Percentiles rank a stretch among this genome's conserved stretches.
These are phyloP conservation scores for Molorchus minor DNA, from an alignment of 2,888 invertebrate species.

Conservation along the genomic window DNA sequence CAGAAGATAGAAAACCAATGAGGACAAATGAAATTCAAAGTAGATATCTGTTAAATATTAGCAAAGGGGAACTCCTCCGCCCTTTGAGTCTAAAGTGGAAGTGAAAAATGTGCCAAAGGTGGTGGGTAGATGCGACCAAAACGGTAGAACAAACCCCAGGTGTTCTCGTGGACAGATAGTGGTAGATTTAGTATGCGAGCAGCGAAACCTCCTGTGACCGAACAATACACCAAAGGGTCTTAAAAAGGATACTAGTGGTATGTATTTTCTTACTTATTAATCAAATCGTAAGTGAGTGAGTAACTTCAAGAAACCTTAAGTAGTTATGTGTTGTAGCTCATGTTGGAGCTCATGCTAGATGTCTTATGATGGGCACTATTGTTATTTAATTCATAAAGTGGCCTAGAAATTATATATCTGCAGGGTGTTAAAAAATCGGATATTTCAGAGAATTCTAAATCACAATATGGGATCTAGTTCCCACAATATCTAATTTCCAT, in stretches of 20 bases:
- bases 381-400: neutral
- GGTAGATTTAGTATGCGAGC: constrained; percentile 73
- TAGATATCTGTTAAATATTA: constrained; percentile 58
- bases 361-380: neutral
- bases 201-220: constrained; percentile 60
- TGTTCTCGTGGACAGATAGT: constrained; percentile 69
- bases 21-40: constrained; percentile 60
- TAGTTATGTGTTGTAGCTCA: neutral
- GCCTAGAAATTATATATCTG: neutral
- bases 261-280: constrained; percentile 21
- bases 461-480: too few relatives aligned
- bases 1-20: constrained; percentile 59
- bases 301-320: neutral
- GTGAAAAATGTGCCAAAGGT: constrained; percentile 57
- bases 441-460: too few relatives aligned
- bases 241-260: constrained; percentile 50
- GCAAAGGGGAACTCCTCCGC: constrained; percentile 48
- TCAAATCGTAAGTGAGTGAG: neutral
- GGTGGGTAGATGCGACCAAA: constrained; percentile 61
- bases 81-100: constrained; percentile 34
- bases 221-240: constrained; percentile 50
- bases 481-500: too few relatives aligned
- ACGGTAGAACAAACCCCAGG: constrained; percentile 52
- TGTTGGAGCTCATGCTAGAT: too few relatives aligned
- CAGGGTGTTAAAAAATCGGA: too few relatives aligned